These are phyloP conservation scores for Drosophila quinaria DNA, from an alignment of 2,888 invertebrate species.

Conservation along the genomic window DNA sequence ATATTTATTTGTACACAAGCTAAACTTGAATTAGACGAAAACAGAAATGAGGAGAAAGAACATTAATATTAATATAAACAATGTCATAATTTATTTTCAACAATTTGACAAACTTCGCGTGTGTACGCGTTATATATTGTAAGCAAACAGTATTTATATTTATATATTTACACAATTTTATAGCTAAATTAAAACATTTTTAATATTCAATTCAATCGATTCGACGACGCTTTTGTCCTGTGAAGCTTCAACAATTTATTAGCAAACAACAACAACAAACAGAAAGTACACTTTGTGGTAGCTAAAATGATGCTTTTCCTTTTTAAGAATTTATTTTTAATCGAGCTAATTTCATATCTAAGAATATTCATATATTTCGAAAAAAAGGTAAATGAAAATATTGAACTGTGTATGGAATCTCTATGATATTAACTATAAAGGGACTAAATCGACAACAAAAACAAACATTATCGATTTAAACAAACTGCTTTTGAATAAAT, in stretches of 20 bases:
- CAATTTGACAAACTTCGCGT: conserved; percentile 60
- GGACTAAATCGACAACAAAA: conserved; percentile 56
- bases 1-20: conserved; percentile 24
- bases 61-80: conserved; percentile 48
- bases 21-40: conserved; percentile 17
- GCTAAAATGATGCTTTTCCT: conserved; percentile 78
- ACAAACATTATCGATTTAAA: conserved; percentile 52
- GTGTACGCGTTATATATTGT: conserved; percentile 54
- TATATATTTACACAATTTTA: conserved; percentile 78
- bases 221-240: conserved; percentile 51
- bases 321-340: conserved; percentile 68
- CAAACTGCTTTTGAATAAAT: conserved; percentile 73
- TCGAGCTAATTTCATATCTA: conserved; percentile 49
- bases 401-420: conserved; percentile 52
- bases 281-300: conserved; percentile 62
- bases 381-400: conserved; percentile 32
- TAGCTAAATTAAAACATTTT: conserved; percentile 77
- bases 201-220: conserved; percentile 48
- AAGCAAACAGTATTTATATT: conserved; percentile 82
- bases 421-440: conserved; percentile 67
- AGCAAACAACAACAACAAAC: conserved; percentile 47
- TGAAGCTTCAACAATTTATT: conserved; percentile 59
- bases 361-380: conserved; percentile 42
- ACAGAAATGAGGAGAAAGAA: conserved; percentile 6
- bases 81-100: conserved; percentile 63